A percentile compares a stretch with the other conserved stretches of the same genome.
These are phyloP conservation scores for Sphaerolaimus hirsutus DNA, from an alignment of 2,888 invertebrate genomes.

Conservation along the genomic window DNA sequence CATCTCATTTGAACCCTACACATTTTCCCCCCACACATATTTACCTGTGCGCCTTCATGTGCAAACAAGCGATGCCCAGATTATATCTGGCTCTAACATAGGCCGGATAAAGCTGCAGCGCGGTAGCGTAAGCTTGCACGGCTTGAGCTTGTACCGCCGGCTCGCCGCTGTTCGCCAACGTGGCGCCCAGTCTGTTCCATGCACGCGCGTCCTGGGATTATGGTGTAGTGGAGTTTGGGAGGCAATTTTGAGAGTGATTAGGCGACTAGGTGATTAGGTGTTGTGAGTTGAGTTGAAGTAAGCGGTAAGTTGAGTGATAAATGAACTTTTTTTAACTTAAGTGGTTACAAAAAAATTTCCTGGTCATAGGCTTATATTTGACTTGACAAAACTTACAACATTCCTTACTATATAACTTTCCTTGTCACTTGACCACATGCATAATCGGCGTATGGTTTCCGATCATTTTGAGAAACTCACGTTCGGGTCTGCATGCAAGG, in stretches of 20 bases:
- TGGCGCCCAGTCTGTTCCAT: slow-evolving; percentile 92
- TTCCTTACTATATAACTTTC: not conserved
- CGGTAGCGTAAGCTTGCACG: slow-evolving; percentile 63
- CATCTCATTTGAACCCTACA: not conserved
- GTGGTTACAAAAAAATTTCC: too few relatives aligned
- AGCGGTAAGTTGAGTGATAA: too few relatives aligned
- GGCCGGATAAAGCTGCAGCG: slow-evolving; percentile 68
- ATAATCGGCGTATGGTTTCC: too few relatives aligned
- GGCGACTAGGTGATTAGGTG: too few relatives aligned
- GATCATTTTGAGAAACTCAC: slow-evolving; percentile 32
- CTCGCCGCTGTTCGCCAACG: slow-evolving; percentile 66
- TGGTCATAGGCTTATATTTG: too few relatives aligned
- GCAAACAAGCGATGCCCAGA: slow-evolving; percentile 88
- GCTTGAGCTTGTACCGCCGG: slow-evolving; percentile 88
- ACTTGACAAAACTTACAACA: too few relatives aligned
- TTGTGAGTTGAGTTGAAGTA: too few relatives aligned
- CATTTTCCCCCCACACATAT: slow-evolving; percentile 4
- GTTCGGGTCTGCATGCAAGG: slow-evolving; percentile 52
- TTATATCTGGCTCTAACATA: slow-evolving; percentile 89
- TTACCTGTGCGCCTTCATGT: slow-evolving; percentile 59
- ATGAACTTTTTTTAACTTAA: too few relatives aligned
- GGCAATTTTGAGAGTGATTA: too few relatives aligned
- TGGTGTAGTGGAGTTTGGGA: too few relatives aligned
- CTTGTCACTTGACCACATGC: too few relatives aligned
- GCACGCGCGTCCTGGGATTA: slow-evolving; percentile 51